Evolutionary conservation across 2,888 invertebrate genomes (phyloP).

Genomic region (Charanyca ferruginea): DNA sequence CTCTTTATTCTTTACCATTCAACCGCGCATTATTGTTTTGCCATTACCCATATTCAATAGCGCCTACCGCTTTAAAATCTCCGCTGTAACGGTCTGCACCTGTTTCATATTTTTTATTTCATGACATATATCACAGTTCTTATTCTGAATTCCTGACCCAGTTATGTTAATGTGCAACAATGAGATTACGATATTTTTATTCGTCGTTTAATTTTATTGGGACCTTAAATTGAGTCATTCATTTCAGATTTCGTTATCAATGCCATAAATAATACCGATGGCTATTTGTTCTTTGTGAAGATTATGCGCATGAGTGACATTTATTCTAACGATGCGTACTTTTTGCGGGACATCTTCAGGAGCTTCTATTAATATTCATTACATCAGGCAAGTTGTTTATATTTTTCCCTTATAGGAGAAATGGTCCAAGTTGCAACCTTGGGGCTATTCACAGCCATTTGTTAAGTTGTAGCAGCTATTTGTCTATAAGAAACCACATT

Average conservation of each 20-base stretch:
- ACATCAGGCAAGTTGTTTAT: slow-evolving; percentile 71
- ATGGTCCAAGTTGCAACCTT: slow-evolving; percentile 71
- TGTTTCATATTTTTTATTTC: slow-evolving; percentile 44
- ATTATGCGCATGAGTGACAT: slow-evolving; percentile 42
- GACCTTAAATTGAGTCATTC: slow-evolving; percentile 54
- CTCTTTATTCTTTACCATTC: slow-evolving; percentile 68
- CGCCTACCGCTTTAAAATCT: slow-evolving; percentile 49
- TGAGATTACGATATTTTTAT: slow-evolving; percentile 57
- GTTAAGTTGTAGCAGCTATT: slow-evolving; percentile 80
- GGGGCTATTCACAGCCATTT: slow-evolving; percentile 77
- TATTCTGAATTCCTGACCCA: slow-evolving; percentile 59
- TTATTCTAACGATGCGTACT: slow-evolving; percentile 58
- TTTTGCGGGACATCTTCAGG: slow-evolving; percentile 70
- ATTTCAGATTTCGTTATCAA: slow-evolving; percentile 53
- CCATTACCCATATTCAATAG: slow-evolving; percentile 29
- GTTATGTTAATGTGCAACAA: slow-evolving; percentile 55
- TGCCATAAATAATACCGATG: slow-evolving; percentile 49
- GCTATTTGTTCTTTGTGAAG: slow-evolving; percentile 34
- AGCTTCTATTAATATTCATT: slow-evolving; percentile 81
- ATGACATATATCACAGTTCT: slow-evolving; percentile 42
- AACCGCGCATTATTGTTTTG: slow-evolving; percentile 57
- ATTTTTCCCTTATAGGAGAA: slow-evolving; percentile 74
- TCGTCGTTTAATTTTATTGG: slow-evolving; percentile 59
- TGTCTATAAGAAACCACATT: slow-evolving; percentile 81
- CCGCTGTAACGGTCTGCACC: slow-evolving; percentile 36